These are phyloP conservation scores for Stenchaetothrips biformis DNA, from an alignment of 2,888 invertebrate species.

Conservation along the genomic window DNA sequence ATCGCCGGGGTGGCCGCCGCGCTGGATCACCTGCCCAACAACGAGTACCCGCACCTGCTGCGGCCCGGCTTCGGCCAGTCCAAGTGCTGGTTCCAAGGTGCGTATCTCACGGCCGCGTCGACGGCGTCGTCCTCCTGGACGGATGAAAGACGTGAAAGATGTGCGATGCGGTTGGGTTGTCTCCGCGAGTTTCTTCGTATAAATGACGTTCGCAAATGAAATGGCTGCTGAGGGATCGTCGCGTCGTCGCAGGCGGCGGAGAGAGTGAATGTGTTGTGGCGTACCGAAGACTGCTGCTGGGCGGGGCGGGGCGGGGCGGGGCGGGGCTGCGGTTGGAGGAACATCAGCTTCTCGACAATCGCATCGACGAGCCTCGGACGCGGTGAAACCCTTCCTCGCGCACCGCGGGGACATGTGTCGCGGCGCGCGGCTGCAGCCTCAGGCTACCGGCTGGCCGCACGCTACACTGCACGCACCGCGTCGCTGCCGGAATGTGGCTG, in stretches of 20 bases:
- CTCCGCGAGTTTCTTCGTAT: neutral
- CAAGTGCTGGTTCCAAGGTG: constrained; percentile 80
- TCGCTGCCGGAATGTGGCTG: no score
- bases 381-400: no score
- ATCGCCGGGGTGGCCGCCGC: constrained; percentile 69
- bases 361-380: no score
- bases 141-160: neutral
- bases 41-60: constrained; percentile 56
- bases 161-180: neutral
- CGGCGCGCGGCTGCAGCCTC: neutral
- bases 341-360: no score
- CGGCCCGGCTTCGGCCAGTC: constrained; percentile 73
- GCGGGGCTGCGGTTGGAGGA: neutral
- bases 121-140: neutral
- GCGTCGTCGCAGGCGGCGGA: neutral
- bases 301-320: neutral
- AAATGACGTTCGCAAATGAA: neutral
- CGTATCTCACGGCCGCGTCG: neutral
- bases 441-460: no score
- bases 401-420: neutral
- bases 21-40: constrained; percentile 62
- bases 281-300: neutral
- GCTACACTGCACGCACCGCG: no score
- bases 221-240: neutral
- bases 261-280: neutral